Base-by-base conservation (phyloP, 2,888 invertebrate species). In the Leptura quadrifasciata region DNA sequence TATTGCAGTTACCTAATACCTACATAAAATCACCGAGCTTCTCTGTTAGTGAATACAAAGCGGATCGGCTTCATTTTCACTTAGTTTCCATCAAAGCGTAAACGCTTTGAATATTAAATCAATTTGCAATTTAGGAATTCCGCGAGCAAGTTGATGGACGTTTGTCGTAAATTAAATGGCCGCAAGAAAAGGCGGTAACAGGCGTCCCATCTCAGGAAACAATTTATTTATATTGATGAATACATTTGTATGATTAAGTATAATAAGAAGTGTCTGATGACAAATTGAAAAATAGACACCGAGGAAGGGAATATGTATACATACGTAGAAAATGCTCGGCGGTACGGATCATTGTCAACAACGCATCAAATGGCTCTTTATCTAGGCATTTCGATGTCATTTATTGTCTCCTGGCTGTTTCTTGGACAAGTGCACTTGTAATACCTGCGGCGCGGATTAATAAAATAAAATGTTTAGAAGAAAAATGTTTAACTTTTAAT, bases 11-110 rank as follows among this genome's bases (percentile, higher is more conserved):
- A 47, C 47, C 47, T 47, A 47, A 47, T n/a, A n/a, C 47, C 47
- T n/a, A 6, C 47, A 47, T 47, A 47, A 47, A 47, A 47, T 47
- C 47, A 47, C 12, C 47, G n/a, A n/a, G 47, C 15, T 5, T 47
- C 63, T 18, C 63, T 18, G 20, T 63, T 63, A 39, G 39, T 63
- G 72, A 76, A 76, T 76, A 67, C 63, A 72, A 76, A 76, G 24
- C 60, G 60, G 47, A 52, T 67, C 61, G 60, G 24, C 18, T 67
- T 68, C 54, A 55, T 76, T 76, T 76, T 72, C 72, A 72, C 72
- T 72, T 21, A 35, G 55, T 65, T 65, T 64, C 52, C 75, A 75
- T 75, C 55, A 55, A 60, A 18, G 47, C 6, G 52, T 12, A 52
- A 47, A 55, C 35, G 55, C 21, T 47, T n/a, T 47, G 47, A 47